Conservation (phyloP, 2,113 vertebrate genomes). For the Cyanoderma ruficeps region DNA sequence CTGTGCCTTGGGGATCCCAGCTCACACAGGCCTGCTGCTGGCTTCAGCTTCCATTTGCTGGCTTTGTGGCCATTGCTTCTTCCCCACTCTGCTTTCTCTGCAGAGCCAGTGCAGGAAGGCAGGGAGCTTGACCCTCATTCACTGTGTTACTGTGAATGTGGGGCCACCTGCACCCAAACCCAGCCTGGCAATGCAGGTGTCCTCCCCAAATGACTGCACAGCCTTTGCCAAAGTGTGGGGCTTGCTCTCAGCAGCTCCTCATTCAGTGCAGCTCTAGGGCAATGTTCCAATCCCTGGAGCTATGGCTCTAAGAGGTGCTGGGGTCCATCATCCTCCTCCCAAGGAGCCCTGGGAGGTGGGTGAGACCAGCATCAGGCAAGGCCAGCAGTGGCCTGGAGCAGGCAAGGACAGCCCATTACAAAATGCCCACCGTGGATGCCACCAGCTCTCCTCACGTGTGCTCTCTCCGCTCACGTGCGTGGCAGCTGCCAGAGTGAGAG, state of each 20-base stretch:
- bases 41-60: background rate
- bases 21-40: background rate
- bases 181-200: background rate
- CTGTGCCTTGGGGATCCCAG: background rate
- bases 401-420: background rate
- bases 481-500: background rate
- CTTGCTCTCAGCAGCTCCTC: background rate
- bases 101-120: background rate
- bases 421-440: background rate
- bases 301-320: background rate
- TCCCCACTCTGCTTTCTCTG: background rate
- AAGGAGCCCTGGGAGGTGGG: background rate
- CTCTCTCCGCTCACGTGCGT: accelerated
- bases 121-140: background rate
- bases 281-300: background rate
- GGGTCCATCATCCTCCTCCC: background rate
- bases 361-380: accelerated
- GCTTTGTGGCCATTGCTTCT: background rate
- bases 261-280: background rate
- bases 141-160: background rate
- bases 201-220: background rate
- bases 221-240: background rate
- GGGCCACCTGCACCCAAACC: background rate
- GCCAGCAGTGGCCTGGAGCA: background rate
- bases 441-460: background rate